Evolutionary conservation across 2,797 vertebrate species (phyloP), one percentile per base, ranked within the genome.

Genomic region (Gymnoscopelus microlampas): DNA sequence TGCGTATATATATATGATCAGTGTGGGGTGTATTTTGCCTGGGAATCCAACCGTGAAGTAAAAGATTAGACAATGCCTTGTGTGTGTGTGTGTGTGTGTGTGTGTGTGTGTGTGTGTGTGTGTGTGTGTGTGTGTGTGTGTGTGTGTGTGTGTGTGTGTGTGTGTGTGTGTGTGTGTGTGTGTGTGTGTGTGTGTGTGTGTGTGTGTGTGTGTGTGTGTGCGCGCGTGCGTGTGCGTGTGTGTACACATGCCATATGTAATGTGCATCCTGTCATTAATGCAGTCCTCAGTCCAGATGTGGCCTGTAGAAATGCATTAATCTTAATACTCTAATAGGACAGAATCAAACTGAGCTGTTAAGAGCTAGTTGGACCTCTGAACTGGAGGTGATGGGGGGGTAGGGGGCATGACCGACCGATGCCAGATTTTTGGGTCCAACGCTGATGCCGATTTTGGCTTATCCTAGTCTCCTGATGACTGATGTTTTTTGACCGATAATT

Each of bases 31-130:
- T 78, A 63, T 82, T 82, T 77, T 68, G 35, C 44, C 79, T 50
- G 59, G 24, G 67, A 76, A 71, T 83, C 63, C 9, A 53, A 71
- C 63, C 47, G 2, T 75, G 73, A 71, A 77, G 82, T 78, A 86
- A 80, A 82, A 82, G 77, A 84, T 83, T 81, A 84, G 15, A n/a
- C 26, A n/a, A n/a, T n/a, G n/a, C n/a, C n/a, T 9, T 32, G 2
- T 56, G 5, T 13, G 50, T 32, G 44, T 64, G 58, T 12, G 5
- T 59, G 47, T 48, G 47, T 48, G 47, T 48, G 47, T 48, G 47
- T 48, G 47, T 48, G 47, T 48, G 47, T 48, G 47, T 48, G 47
- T 48, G 47, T 48, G 47, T 48, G 47, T 48, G 47, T 48, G 47
- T 48, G 47, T 48, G 47, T 48, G 47, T 48, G 47, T 48, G 47